These are phyloP conservation scores for Dyspetes luteomarginatus DNA, from an alignment of 2,888 invertebrate species.

Conservation along the genomic window DNA sequence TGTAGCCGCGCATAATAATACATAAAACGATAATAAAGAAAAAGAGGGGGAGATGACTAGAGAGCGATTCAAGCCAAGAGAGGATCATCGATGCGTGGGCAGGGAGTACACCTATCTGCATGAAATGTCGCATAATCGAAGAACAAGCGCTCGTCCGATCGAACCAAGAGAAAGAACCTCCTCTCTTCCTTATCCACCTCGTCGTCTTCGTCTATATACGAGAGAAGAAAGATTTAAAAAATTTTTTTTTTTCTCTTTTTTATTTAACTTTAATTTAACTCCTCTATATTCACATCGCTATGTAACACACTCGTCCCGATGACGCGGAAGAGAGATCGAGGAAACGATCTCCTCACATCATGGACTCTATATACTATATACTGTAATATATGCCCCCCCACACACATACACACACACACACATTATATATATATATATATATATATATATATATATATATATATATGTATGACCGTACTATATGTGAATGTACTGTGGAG, in stretches of 20 bases:
- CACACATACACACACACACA: too few species aligned
- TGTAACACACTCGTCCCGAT: slow-evolving; percentile 49
- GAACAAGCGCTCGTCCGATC: slow-evolving; percentile 64
- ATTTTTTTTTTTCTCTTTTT: slow-evolving; percentile 16
- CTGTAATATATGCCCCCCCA: not conserved
- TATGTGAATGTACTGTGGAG: not conserved
- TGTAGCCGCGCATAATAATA: slow-evolving; percentile 18
- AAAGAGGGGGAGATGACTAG: slow-evolving; percentile 31
- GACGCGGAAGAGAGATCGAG: slow-evolving; percentile 63
- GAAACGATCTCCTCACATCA: slow-evolving; percentile 58
- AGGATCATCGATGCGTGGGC: slow-evolving; percentile 72
- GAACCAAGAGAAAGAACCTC: slow-evolving; percentile 48
- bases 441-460: too few species aligned
- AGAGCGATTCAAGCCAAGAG: slow-evolving; percentile 54
- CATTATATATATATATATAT: too few species aligned
- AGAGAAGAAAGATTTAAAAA: slow-evolving; percentile 5
- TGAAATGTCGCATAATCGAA: slow-evolving; percentile 72
- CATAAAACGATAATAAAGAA: slow-evolving; percentile 40
- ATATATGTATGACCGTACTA: too few species aligned
- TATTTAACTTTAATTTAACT: slow-evolving; percentile 57
- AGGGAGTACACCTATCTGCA: slow-evolving; percentile 69
- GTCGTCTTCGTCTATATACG: slow-evolving; percentile 48
- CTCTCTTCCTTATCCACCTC: slow-evolving; percentile 58
- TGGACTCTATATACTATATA: not conserved
- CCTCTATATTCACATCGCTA: slow-evolving; percentile 10